phyloP scores from a whole-genome alignment of 2,888 invertebrate genomes.

The Chalcosyrphus nemorum region DNA sequence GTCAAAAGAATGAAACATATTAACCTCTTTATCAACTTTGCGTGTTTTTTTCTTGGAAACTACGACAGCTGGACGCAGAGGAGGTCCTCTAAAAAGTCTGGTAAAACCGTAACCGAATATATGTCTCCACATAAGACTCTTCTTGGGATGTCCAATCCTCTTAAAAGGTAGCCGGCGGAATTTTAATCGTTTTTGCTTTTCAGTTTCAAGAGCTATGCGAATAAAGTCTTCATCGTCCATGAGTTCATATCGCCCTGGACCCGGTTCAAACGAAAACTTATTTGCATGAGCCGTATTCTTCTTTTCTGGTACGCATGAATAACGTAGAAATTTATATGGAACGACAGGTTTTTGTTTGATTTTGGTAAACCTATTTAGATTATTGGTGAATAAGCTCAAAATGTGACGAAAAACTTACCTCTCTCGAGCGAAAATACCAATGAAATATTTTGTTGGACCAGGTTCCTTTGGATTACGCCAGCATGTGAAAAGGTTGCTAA shows the following conservation, averaged over 20 bases:
- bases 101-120: slow-evolving; percentile 76
- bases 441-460: slow-evolving; percentile 75
- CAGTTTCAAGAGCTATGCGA: neutral
- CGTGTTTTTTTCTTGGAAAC: slow-evolving; percentile 3
- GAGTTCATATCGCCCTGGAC: slow-evolving; percentile 78
- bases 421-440: neutral
- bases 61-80: neutral
- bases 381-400: neutral
- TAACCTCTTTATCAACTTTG: slow-evolving; percentile 2
- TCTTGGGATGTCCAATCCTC: slow-evolving; percentile 54
- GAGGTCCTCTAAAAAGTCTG: slow-evolving; percentile 71
- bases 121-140: slow-evolving; percentile 77
- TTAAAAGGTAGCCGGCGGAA: slow-evolving; percentile 76
- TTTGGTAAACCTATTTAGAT: slow-evolving; percentile 27
- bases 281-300: slow-evolving; percentile 35
- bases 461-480: slow-evolving; percentile 77
- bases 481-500: slow-evolving; percentile 71
- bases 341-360: slow-evolving; percentile 2
- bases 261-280: slow-evolving; percentile 75
- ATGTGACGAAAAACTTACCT: neutral
- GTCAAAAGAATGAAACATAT: slow-evolving; percentile 28
- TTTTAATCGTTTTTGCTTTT: slow-evolving; percentile 75
- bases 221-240: slow-evolving; percentile 75
- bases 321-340: slow-evolving; percentile 74
- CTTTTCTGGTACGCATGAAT: slow-evolving; percentile 76